phyloP scores from a whole-genome alignment of 2,797 vertebrate genomes.

The Florisuga fusca region DNA sequence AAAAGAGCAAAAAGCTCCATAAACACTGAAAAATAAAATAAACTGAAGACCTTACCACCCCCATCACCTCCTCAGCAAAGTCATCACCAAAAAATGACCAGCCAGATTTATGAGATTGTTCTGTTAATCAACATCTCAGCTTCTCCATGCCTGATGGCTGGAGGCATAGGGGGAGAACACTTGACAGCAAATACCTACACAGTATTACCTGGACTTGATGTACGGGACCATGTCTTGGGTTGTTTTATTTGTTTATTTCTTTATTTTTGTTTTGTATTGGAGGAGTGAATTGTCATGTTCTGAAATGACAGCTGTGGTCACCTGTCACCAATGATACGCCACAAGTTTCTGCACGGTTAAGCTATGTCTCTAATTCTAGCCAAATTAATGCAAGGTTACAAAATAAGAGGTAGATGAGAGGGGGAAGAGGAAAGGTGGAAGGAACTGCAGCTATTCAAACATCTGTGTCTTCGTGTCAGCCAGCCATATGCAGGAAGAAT shows the following conservation, averaged over 20 bases:
- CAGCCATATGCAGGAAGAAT: not conserved
- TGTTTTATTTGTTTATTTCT: not conserved
- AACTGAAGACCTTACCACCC: not conserved
- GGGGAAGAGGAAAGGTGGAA: not conserved
- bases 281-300: not conserved
- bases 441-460: not conserved
- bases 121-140: not conserved
- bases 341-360: not conserved
- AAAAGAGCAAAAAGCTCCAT: not conserved
- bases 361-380: not conserved
- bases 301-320: not conserved
- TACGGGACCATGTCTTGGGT: not conserved
- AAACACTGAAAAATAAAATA: not conserved
- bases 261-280: not conserved
- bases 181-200: not conserved
- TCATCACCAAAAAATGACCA: not conserved
- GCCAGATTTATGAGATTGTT: not conserved
- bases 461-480: not conserved
- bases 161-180: not conserved
- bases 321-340: not conserved
- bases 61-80: fast-evolving
- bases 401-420: not conserved
- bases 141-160: not conserved
- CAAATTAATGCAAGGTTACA: not conserved
- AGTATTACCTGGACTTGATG: not conserved